These are phyloP conservation scores for Andricus curvator DNA, from an alignment of 2,888 invertebrate species.

Conservation along the genomic window DNA sequence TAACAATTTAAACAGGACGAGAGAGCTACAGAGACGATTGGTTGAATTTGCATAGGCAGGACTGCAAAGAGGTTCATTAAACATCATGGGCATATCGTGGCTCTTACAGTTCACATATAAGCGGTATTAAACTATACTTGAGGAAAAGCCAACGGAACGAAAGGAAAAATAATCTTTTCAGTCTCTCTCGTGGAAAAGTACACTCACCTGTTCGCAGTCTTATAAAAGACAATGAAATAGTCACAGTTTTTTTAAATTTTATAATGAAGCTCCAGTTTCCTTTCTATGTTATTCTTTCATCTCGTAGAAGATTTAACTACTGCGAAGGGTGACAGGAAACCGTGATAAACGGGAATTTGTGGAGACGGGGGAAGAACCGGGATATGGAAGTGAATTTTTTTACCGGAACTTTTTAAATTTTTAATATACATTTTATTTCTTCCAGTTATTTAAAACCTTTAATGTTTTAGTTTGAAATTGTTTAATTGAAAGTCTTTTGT, in stretches of 20 bases:
- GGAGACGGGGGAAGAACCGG: too few species aligned
- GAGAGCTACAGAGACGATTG: slow-evolving; percentile 13
- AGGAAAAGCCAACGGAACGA: slow-evolving; percentile 23
- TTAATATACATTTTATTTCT: too few species aligned
- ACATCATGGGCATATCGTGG: slow-evolving; percentile 10
- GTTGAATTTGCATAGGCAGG: slow-evolving; percentile 19
- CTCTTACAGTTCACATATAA: slow-evolving; percentile 9
- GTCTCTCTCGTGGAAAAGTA: slow-evolving; percentile 28
- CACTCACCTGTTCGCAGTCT: slow-evolving; percentile 19
- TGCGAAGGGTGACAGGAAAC: background rate
- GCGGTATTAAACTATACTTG: slow-evolving; percentile 32
- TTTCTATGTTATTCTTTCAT: slow-evolving; percentile 7
- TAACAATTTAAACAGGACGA: slow-evolving; percentile 32
- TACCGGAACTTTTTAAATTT: too few species aligned
- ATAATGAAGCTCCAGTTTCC: slow-evolving; percentile 22
- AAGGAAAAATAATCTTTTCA: slow-evolving; percentile 37
- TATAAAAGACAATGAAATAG: slow-evolving; percentile 36
- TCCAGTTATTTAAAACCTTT: too few species aligned
- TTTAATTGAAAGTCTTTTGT: too few species aligned
- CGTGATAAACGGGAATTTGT: background rate
- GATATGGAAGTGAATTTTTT: too few species aligned
- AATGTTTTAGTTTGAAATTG: too few species aligned
- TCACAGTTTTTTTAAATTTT: slow-evolving; percentile 28
- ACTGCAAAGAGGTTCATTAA: slow-evolving; percentile 33
- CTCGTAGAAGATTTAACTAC: slow-evolving; percentile 4